Evolutionary conservation across 2,113 vertebrate genomes (phyloP).

Genomic region (Oncorhynchus keta): DNA sequence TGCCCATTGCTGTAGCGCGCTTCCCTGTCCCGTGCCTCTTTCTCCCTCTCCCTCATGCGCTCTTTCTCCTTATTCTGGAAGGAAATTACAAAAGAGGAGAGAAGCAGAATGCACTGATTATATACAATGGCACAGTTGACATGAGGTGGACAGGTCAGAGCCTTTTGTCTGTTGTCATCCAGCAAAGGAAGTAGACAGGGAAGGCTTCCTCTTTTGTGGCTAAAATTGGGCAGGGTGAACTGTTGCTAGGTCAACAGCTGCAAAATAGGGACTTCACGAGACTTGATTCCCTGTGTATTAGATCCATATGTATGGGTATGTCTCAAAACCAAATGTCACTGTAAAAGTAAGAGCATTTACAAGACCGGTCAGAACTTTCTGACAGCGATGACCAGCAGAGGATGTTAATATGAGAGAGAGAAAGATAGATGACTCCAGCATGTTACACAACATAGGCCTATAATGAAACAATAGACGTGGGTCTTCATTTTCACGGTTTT

Average conservation of each 20-base stretch:
- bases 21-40: conserved; percentile 79
- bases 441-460: no score
- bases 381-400: no score
- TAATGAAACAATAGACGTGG: background rate
- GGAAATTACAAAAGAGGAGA: background rate
- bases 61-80: conserved; percentile 80
- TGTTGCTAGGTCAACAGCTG: background rate
- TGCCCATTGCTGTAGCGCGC: conserved; percentile 83
- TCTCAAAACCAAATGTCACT: no score
- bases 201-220: conserved; percentile 51
- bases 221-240: background rate
- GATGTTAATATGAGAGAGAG: background rate
- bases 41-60: conserved; percentile 75
- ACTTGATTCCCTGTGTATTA: no score
- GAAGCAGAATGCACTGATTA: background rate
- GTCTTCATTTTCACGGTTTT: background rate
- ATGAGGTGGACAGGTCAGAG: no score
- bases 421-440: no score
- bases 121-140: background rate
- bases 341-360: no score
- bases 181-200: conserved; percentile 38
- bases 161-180: conserved; percentile 4
- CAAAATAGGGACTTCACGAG: no score
- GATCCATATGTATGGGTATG: background rate
- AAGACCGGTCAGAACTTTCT: no score